phyloP scores from a whole-genome alignment of 2,113 vertebrate genomes.

The Ondatra zibethicus region DNA sequence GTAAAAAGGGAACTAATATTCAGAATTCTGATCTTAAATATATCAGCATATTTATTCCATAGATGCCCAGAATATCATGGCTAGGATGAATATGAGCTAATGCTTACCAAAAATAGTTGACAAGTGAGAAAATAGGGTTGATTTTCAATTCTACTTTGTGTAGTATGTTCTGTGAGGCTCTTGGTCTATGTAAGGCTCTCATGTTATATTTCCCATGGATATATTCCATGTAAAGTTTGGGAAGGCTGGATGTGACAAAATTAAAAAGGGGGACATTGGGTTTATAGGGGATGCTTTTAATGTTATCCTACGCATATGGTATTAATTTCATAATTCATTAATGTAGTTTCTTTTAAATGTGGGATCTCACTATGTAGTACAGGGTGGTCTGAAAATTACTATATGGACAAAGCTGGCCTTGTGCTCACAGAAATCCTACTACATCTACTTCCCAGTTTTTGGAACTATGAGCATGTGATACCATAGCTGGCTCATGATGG shows the following conservation, averaged over 20 bases:
- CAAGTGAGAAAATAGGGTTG: background rate
- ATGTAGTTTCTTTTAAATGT: background rate
- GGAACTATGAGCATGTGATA: background rate
- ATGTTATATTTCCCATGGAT: background rate
- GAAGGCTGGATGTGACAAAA: background rate
- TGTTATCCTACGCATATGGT: background rate
- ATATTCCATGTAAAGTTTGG: background rate
- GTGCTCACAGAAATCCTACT: background rate
- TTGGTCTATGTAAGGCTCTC: background rate
- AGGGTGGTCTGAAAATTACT: background rate
- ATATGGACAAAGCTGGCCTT: background rate
- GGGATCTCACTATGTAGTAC: background rate
- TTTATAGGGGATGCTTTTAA: background rate
- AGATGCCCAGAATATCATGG: background rate
- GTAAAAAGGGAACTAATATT: background rate
- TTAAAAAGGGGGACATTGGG: too few species aligned
- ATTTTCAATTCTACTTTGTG: background rate
- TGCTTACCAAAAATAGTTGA: background rate
- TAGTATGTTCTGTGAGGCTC: background rate
- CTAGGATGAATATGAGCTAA: background rate
- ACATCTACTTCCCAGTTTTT: background rate
- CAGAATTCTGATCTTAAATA: background rate
- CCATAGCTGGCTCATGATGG: background rate
- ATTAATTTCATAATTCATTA: background rate
- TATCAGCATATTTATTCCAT: constrained; percentile 11